Evolutionary conservation across 2,797 vertebrate species (phyloP), one percentile per base, ranked within the genome.

Genomic region (Bryconaethiops microstoma): DNA sequence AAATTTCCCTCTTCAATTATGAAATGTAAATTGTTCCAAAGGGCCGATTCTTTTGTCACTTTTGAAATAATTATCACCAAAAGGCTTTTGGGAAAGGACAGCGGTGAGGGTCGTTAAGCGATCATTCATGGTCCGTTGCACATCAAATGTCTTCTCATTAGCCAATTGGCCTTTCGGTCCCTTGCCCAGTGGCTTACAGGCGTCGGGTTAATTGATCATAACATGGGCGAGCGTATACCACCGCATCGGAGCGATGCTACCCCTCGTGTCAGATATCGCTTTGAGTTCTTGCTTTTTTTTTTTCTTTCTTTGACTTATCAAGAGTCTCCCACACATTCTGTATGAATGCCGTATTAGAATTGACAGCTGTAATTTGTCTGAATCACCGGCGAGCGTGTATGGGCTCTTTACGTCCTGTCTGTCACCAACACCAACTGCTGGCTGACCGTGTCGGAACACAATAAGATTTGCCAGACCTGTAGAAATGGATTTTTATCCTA

Each of bases 181-280:
- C 60, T 6, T 62, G 17, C 39, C 40, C 48, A 57, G 52, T 35
- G 40, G 78, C 81, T 74, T 40, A 10, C 40, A 35, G 77, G 50
- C 78, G 52, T 73, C n/a, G 13, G 39, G 78, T 74, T 75, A 75
- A 83, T 81, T 64, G 71, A 81, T 78, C 79, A 70, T 74, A 64
- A 75, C 64, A 74, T 50, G n/a, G 55, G 57, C 40, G 50, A 29
- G 57, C 55, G 29, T 74, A 48, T 70, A 70, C n/a, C n/a, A 25
- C 69, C 65, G 35, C 59, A 57, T 13, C 52, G 54, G 52, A 62
- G 39, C 54, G 54, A 74, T 68, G 29, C 52, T 25, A 68, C 42
- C 42, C 77, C 2, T 19, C 23, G 21, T 39, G 45, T 25, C 21
- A 9, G 29, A 39, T 57, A 57, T 74, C n/a, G 16, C 17, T 13